Evolutionary conservation across 1,140 invertebrate genomes (phyloP), one percentile per base, ranked within the genome.

Genomic region (Leptopilina boulardi): DNA sequence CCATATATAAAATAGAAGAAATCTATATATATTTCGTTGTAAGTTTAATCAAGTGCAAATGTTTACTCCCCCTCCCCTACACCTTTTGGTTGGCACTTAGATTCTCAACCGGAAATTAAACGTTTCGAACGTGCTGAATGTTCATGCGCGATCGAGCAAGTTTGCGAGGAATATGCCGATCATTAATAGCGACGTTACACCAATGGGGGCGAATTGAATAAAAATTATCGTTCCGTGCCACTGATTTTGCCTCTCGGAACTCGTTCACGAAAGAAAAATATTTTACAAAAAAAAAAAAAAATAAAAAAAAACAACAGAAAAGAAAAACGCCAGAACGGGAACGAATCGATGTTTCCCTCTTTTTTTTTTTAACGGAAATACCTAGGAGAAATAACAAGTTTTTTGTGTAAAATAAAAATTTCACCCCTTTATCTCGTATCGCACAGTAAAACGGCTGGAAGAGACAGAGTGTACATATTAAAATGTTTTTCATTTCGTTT

Each of bases 101-200:
- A 44, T 66, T 44, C 19, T 54, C 70, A 66, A 70, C 76, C 82
- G 83, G 83, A 84, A 84, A 84, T 84, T 84, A 84, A 83, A 84
- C 79, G 75, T 78, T 82, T 74, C 70, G 70, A 82, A 79, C 26
- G 59, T 30, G 26, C 59, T 13, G 59, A 66, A 23, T 77, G 70
- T 71, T 56, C 66, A 66, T 66, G 59, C 26, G 59, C 59, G 59
- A 66, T 66, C 59, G 26, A n/a, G 59, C 3, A 66, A 30, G 23
- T 66, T 54, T 66, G 26, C 13, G 3, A 66, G 26, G 26, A 66
- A 66, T 30, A 66, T 66, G 13, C 59, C 21, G 26, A 66, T 66
- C 59, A 66, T 66, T 66, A 66, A 66, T 66, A 26, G 23, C 59
- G 15, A 34, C 13, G 26, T 13, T 66, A 66, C 26, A 30, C 59